Base-by-base conservation (phyloP, 2,888 invertebrate species). In the Drosophila peninsularis region DNA sequence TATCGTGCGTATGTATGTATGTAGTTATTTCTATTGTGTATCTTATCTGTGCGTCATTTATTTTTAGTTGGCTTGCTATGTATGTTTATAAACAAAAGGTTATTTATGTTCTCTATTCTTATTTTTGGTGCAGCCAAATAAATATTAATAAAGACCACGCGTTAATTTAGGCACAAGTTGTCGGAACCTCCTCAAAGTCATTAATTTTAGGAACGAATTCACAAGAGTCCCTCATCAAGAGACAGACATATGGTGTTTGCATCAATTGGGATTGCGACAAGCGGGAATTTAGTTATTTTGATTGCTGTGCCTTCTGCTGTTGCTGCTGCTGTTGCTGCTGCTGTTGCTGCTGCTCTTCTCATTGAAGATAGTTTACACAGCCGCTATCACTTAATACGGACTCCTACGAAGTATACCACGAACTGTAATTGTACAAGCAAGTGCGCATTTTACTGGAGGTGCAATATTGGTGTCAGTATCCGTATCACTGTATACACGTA, bases 41-140 rank as follows among this genome's bases (percentile, higher is more conserved):
- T 68, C 49, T 62, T 60, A 56, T 42, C 65, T 66, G 17, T 24
- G 62, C 62, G 39, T 54, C 70, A 63, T 67, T 73, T 78, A 78
- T 78, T 80, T 78, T 65, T 80, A 78, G 74, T 62, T 77, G 60
- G 42, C 58, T 64, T 66, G 62, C 50, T 44, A 62, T 64, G 50
- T 64, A 42, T 79, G 82, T 80, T 80, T 80, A 79, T 82, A 82
- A 80, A 82, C 79, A 80, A 80, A 82, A 50, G 42, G 66, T 80
- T 77, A 82, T 80, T 80, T 80, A 80, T 80, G 78, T 60, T 44
- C 63, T 64, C 77, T 41, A 77, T 64, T 80, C 66, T 68, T 74
- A 70, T 80, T 80, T 83, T 69, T 68, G 54, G 47, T 76, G 54
- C 56, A 69, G 68, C 50, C 62, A 67, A 82, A 80, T 83, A 80